Base-by-base conservation (phyloP, 2,888 invertebrate species). In the Drosophila subsilvestris region DNA sequence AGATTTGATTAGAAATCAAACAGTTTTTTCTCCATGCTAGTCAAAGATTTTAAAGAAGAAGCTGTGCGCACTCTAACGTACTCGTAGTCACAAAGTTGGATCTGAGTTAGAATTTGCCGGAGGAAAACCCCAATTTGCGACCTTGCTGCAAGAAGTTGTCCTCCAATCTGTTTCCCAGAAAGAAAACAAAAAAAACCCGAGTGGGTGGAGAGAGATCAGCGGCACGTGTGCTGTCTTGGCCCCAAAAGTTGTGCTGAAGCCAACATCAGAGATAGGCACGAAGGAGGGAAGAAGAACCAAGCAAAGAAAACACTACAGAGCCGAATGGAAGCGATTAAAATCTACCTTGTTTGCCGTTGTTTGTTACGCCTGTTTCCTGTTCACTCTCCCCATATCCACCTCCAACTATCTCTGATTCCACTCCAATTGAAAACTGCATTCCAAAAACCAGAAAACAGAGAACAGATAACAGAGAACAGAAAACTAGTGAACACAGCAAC, bases 291-390 rank as follows among this genome's bases (percentile, higher is more conserved):
- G 56, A 58, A 47, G 75, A 37, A 25, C 25, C 5, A 25, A 60
- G 56, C 49, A 65, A 53, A 51, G 58, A 27, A 47, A 65, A 68
- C 79, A 47, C 74, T 61, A 67, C 83, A 67, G 72, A 82, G 75
- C 71, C 55, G 65, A 79, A 77, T 83, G 87, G 88, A 83, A 32
- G 62, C 79, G 82, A 83, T 83, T 83, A 83, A 81, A 79, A 83
- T 83, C 82, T 79, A 85, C 83, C 88, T 77, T 82, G 86, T n/a
- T n/a, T 14, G 37, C 37, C 14, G 14, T 82, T 82, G 87, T 78
- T 57, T 75, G 81, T 73, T 80, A 80, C 76, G 86, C 76, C 81
- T 74, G 55, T 44, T 43, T 32, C 27, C 55, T 9, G 18, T 7
- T 18, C 32, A 22, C 29, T 54, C 37, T 54, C 43, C 29, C 20